Percentiles rank a stretch among this genome's conserved stretches.
Evolutionary conservation across 2,797 vertebrate species (phyloP).

Genomic region (Arrhamphus sclerolepis): DNA sequence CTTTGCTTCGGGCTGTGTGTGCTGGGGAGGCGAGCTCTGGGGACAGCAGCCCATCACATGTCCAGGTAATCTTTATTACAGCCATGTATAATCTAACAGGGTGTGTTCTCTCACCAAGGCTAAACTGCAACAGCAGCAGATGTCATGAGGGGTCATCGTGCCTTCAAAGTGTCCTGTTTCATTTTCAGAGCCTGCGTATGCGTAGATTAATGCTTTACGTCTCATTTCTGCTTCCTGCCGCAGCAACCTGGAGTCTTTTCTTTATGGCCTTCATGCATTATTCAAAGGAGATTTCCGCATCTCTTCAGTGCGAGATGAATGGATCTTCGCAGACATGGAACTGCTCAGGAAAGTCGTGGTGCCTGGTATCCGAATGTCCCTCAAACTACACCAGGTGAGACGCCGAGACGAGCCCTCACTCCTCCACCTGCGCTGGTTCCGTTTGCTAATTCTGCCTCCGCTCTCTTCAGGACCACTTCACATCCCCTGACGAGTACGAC

Average conservation of each 20-base stretch:
- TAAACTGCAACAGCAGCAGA: neutral
- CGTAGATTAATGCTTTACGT: neutral
- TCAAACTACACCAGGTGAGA: constrained; percentile 96
- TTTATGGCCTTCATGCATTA: constrained; percentile 95
- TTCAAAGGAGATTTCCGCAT: constrained; percentile 99
- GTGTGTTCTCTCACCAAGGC: neutral
- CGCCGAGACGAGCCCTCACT: neutral
- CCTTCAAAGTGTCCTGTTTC: too few relatives aligned
- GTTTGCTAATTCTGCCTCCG: too few relatives aligned
- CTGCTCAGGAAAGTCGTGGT: constrained; percentile 96
- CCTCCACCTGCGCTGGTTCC: neutral
- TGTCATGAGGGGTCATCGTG: too few relatives aligned
- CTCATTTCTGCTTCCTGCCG: constrained; percentile 28
- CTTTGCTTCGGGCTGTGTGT: constrained; percentile 96
- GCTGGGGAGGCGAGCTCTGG: constrained; percentile 94
- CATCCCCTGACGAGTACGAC: constrained; percentile 97
- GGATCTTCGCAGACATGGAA: constrained; percentile 99
- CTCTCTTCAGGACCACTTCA: constrained; percentile 92
- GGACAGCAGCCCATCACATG: constrained; percentile 98
- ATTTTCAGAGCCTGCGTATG: too few relatives aligned
- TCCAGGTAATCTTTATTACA: constrained; percentile 84
- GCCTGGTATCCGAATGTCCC: constrained; percentile 97
- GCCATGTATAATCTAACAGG: too few relatives aligned
- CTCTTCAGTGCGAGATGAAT: constrained; percentile 96
- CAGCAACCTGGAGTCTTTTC: constrained; percentile 98